These are phyloP conservation scores for Odontesthes bonariensis DNA, from an alignment of 2,113 vertebrate genomes.

Conservation along the genomic window DNA sequence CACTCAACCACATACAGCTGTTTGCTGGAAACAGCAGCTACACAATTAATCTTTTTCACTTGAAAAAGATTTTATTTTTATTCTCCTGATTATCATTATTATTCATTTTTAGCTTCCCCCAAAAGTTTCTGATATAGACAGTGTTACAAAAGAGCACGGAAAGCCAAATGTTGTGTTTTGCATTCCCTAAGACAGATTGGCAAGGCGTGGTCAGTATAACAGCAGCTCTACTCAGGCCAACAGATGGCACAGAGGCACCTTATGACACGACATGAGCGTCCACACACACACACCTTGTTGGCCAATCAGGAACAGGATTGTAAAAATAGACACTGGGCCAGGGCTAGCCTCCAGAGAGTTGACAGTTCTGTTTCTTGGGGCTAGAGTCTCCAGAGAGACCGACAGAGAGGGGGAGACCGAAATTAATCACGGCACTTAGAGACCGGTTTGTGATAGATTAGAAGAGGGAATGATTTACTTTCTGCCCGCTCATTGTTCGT, in stretches of 20 bases:
- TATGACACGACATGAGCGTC: conserved; percentile 74
- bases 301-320: conserved; percentile 72
- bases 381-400: conserved; percentile 56
- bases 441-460: conserved; percentile 34
- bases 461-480: conserved; percentile 19
- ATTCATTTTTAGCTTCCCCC: conserved; percentile 20
- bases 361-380: conserved; percentile 61
- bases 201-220: conserved; percentile 67
- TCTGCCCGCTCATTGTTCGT: conserved; percentile 38
- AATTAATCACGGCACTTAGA: conserved; percentile 46
- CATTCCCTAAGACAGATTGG: conserved; percentile 54
- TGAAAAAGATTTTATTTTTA: not conserved
- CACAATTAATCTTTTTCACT: not conserved
- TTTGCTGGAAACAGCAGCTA: conserved; percentile 14
- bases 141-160: conserved; percentile 57
- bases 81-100: conserved; percentile 14
- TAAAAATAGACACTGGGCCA: conserved; percentile 76
- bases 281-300: conserved; percentile 66
- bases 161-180: conserved; percentile 72
- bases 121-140: conserved; percentile 13
- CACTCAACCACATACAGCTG: not conserved
- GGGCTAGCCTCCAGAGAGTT: conserved; percentile 68
- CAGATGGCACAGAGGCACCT: conserved; percentile 83
- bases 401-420: conserved; percentile 8
- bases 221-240: conserved; percentile 68